Percentiles rank a stretch among this genome's conserved stretches.
Conservation (phyloP, 1,140 invertebrate species). For the Magallana ariakensis region DNA sequence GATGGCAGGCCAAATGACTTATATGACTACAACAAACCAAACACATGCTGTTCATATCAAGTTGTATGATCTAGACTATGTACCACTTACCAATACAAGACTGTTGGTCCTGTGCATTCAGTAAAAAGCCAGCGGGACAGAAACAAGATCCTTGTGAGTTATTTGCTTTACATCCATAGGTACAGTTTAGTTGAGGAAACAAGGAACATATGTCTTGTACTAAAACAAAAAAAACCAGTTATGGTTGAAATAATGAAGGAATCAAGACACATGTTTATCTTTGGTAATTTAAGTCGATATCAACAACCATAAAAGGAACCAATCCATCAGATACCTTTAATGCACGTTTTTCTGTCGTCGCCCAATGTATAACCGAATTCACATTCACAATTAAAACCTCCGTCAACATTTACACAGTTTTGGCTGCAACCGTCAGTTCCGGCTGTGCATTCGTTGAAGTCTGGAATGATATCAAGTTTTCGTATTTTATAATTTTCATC, state of each 20-base stretch:
- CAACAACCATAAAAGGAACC: too few relatives aligned
- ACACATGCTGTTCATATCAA: too few relatives aligned
- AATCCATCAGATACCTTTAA: neutral
- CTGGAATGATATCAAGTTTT: conserved; percentile 10
- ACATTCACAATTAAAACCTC: conserved; percentile 55
- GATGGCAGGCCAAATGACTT: too few relatives aligned
- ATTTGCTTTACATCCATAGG: conserved; percentile 40
- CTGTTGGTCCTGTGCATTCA: neutral
- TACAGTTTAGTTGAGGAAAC: conserved; percentile 21
- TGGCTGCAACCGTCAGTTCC: conserved; percentile 45
- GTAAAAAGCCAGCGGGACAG: conserved; percentile 35
- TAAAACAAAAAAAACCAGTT: neutral
- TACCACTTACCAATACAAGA: neutral
- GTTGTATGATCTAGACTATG: neutral
- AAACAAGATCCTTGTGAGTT: conserved; percentile 32
- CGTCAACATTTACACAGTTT: conserved; percentile 43
- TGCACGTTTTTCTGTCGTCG: conserved; percentile 54
- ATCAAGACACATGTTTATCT: neutral
- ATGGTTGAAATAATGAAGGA: too few relatives aligned
- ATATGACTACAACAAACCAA: too few relatives aligned
- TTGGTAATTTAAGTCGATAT: neutral
- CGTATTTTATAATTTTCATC: too few relatives aligned
- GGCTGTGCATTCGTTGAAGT: conserved; percentile 51
- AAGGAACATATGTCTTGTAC: conserved; percentile 12
- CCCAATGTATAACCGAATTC: conserved; percentile 47